Base-by-base conservation (phyloP, 2,113 vertebrate species). In the Mesembrinibis cayennensis region DNA sequence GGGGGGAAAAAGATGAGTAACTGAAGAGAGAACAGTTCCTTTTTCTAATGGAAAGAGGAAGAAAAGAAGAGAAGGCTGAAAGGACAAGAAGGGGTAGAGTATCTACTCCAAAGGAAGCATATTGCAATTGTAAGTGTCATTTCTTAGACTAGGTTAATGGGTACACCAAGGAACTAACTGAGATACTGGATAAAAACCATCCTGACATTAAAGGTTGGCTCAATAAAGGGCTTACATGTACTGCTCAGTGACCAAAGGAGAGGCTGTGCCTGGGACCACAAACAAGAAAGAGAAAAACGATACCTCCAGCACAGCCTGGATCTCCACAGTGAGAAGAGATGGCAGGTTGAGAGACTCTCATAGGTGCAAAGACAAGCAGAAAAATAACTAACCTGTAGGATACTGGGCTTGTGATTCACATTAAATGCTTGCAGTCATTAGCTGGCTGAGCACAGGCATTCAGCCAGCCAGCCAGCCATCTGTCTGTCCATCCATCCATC, bases 81-180 rank as follows among this genome's bases (percentile, higher is more conserved):
- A 90, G 78, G 55, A 27, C 30, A 8, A 50, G 65, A 65, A 82
- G 13, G 25, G 23, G 42, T 38, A n/a, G 32, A 82, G 21, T 2
- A 13, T 23, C 53, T 63, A 10, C 36, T 78, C n/a, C 30, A 82
- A 80, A 87, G 52, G 30, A 71, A 79, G 21, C 52, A 63, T 19
- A 55, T 4, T 38, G 56, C 42, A 53, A 19, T 44, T 49, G 4
- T 55, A 80, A 86, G 29, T 58, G 59, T 72, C 26, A 79, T 70
- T 65, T 58, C 70, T 88, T 83, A 90, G 72, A 45, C 59, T 16
- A 34, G 32, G n/a, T 81, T 95, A 94, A 92, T 50, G 17, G 40
- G 26, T 62, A 65, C 55, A 65, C 73, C 23, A 61, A 82, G 50
- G 16, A 87, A 70, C 44, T 87, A 59, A n/a, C 38, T 65, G 66